Conservation (phyloP, 2,113 vertebrate genomes). For the Rhodinocichla rosea region DNA sequence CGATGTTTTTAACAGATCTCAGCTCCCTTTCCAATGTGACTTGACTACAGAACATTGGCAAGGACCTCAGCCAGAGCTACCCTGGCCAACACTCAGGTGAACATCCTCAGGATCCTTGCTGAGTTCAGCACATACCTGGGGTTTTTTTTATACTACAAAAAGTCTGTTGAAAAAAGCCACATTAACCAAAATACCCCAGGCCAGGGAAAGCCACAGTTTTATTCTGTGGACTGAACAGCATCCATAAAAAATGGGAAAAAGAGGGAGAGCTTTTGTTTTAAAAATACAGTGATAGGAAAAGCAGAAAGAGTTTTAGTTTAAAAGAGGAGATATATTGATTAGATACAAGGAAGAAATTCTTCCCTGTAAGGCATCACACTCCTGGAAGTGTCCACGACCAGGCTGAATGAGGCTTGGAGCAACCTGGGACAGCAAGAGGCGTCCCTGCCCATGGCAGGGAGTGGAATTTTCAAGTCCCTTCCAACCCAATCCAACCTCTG, state of each 20-base stretch:
- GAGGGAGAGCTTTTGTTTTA: neutral
- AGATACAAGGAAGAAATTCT: neutral
- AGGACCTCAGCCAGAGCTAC: neutral
- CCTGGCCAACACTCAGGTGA: neutral
- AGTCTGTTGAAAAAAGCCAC: neutral
- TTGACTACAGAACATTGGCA: neutral
- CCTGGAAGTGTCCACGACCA: neutral
- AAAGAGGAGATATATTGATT: neutral
- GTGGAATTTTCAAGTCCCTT: neutral
- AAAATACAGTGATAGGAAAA: neutral
- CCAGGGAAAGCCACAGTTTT: neutral
- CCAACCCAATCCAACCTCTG: neutral
- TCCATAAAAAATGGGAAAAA: neutral
- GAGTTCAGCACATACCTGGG: neutral
- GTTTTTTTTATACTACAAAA: neutral
- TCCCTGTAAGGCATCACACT: neutral
- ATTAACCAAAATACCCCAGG: neutral
- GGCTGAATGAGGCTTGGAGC: neutral
- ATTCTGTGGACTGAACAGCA: no score
- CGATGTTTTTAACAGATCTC: neutral
- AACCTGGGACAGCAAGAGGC: neutral
- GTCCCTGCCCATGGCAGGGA: neutral
- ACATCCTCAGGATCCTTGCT: neutral
- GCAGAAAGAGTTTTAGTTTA: neutral
- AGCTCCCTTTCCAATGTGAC: neutral